Base-by-base conservation (phyloP, 2,888 invertebrate genomes). In the Hypomecis atomaria region DNA sequence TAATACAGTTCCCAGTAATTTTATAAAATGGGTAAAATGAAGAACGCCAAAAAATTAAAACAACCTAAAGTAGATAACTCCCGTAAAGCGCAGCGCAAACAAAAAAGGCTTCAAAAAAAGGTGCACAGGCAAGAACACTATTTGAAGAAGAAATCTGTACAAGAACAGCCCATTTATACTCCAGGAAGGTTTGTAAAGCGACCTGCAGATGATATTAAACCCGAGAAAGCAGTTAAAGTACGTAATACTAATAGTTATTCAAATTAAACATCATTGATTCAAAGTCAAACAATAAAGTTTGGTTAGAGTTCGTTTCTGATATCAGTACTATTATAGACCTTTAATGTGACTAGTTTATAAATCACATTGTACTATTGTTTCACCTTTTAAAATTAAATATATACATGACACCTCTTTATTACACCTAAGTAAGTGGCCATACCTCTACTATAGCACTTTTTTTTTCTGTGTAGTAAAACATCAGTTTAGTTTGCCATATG, bases 21-120 rank as follows among this genome's bases (percentile, higher is more conserved):
- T 38, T 8, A 5, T 43, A 33, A 43, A 59, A 64, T 64, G 65
- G 57, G 53, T 0, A 36, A 43, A 13, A 44, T 13, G 13, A 66
- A 88, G 72, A 89, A 87, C 75, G 62, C 67, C 4, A 89, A 86
- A 71, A 62, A 72, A 10, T 69, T 54, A 5, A 61, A 71, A 5
- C 79, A 78, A n/a, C 81, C 84, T 6, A 79, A 78, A 67, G 79
- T 85, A 65, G 76, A 82, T 53, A 91, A 89, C 62, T 83, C 94
- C 0, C 92, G 97, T 33, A 97, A 97, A 88, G 94, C 95, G 70
- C 81, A 94, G n/a, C 94, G 97, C 0, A 97, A 96, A 84, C 95
- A 95, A 66, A 94, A 95, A 71, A 87, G 96, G 10, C 90, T 94
- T 62, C 91, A 94, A 60, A 97, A 97, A 78, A 97, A 97, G 78